phyloP scores from a whole-genome alignment of 1,140 invertebrate genomes.

The Lineus longissimus region DNA sequence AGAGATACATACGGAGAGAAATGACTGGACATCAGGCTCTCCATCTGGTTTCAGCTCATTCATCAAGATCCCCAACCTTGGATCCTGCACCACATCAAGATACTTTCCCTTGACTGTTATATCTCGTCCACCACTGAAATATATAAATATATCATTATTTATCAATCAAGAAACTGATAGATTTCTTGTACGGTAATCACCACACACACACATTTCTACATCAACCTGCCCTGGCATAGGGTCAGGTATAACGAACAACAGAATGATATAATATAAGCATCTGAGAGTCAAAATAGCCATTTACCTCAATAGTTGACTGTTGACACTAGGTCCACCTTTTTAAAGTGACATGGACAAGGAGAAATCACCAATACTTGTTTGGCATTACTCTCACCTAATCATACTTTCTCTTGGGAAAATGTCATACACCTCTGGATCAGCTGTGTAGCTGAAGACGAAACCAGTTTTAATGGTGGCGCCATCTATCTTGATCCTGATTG shows the following conservation, averaged over 20 bases:
- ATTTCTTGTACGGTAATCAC: too few relatives aligned
- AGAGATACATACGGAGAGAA: background rate
- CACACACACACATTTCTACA: too few relatives aligned
- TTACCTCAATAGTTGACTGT: too few relatives aligned
- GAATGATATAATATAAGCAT: too few relatives aligned
- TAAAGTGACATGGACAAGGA: too few relatives aligned
- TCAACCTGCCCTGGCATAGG: too few relatives aligned
- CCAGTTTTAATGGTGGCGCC: background rate
- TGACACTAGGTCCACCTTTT: too few relatives aligned
- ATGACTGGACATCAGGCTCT: background rate
- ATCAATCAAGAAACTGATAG: too few relatives aligned
- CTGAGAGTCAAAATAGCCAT: too few relatives aligned
- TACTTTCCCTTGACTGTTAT: slow-evolving; percentile 85
- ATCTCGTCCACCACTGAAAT: slow-evolving; percentile 76
- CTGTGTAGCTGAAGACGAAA: background rate
- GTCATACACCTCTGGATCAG: slow-evolving; percentile 1
- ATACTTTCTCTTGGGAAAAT: slow-evolving; percentile 2
- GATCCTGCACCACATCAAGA: slow-evolving; percentile 81
- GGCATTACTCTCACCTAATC: slow-evolving; percentile 27
- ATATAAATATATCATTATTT: background rate
- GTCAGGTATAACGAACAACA: too few relatives aligned
- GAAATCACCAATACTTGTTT: background rate
- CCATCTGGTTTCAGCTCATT: background rate
- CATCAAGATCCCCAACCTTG: slow-evolving; percentile 65
- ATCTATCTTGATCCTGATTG: background rate